These are phyloP conservation scores for Matsumyia berberina DNA, from an alignment of 2,888 invertebrate species.

Conservation along the genomic window DNA sequence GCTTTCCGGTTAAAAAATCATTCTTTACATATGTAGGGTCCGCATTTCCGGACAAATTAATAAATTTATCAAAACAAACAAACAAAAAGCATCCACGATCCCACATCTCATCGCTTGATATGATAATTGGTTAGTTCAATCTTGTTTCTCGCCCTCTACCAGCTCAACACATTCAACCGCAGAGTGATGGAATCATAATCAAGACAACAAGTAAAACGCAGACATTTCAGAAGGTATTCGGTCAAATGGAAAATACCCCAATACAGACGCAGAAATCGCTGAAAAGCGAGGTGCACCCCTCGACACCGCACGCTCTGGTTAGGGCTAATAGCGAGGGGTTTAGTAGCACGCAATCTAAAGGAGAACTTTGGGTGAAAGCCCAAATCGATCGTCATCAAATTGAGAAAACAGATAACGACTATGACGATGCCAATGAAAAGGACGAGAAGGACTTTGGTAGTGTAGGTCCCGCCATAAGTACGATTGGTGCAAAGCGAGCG, in stretches of 20 bases:
- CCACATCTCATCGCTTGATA: conserved; percentile 11
- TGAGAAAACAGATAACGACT: conserved; percentile 9
- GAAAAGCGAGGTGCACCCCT: conserved; percentile 43
- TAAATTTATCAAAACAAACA: conserved; percentile 44
- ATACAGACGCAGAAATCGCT: conserved; percentile 26
- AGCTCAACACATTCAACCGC: conserved; percentile 68
- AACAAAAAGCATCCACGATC: conserved; percentile 18
- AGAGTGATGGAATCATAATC: conserved; percentile 61
- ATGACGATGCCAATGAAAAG: conserved; percentile 58
- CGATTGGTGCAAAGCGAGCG: conserved; percentile 75
- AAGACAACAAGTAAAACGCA: conserved; percentile 49
- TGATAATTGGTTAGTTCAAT: conserved; percentile 64
- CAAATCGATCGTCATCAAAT: conserved; percentile 40
- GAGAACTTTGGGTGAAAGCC: conserved; percentile 33
- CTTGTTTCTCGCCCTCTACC: conserved; percentile 4
- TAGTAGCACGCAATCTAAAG: conserved; percentile 55
- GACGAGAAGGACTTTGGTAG: conserved; percentile 77
- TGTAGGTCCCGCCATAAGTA: conserved; percentile 69
- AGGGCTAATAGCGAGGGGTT: conserved; percentile 59
- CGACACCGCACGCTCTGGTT: conserved; percentile 16
- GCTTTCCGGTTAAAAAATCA: too few species aligned
- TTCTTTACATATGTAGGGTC: background rate
- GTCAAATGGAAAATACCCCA: conserved; percentile 57
- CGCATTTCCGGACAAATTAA: conserved; percentile 9
- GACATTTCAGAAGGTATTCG: conserved; percentile 53